A percentile compares a stretch with the other conserved stretches of the same genome.
Conservation (phyloP, 2,888 invertebrate genomes). For the Dexiosoma caninum region DNA sequence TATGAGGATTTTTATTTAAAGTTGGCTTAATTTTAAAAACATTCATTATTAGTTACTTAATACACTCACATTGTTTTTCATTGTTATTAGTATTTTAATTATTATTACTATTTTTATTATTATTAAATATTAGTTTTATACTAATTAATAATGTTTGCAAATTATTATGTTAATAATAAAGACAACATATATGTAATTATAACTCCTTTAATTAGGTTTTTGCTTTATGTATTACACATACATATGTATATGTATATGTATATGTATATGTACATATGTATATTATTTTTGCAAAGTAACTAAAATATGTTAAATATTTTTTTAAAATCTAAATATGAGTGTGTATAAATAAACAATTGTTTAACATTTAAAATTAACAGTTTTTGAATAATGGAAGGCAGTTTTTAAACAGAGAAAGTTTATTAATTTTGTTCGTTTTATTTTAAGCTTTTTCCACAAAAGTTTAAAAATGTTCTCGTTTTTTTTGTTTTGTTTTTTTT, state of each 20-base stretch:
- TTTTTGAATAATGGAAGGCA: conserved; percentile 59
- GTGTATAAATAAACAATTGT: conserved; percentile 45
- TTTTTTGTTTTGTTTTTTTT: no score
- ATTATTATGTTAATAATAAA: conserved; percentile 34
- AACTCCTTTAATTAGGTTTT: background rate
- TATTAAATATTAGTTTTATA: background rate
- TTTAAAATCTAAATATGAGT: conserved; percentile 25
- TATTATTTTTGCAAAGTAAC: conserved; percentile 14
- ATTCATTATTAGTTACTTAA: conserved; percentile 44
- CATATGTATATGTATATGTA: conserved; percentile 50
- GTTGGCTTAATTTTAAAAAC: conserved; percentile 47
- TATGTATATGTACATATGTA: conserved; percentile 54
- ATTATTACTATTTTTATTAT: no score
- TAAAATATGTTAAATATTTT: conserved; percentile 23
- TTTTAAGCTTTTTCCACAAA: conserved; percentile 37
- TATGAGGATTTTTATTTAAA: conserved; percentile 5
- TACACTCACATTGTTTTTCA: conserved; percentile 52
- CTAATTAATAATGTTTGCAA: conserved; percentile 14
- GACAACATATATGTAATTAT: conserved; percentile 49
- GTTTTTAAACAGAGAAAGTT: conserved; percentile 62
- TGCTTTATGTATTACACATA: conserved; percentile 50
- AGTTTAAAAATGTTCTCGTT: conserved; percentile 48
- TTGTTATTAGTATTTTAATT: no score
- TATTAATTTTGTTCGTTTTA: conserved; percentile 37
- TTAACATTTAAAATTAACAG: conserved; percentile 57